Evolutionary conservation across 2,113 vertebrate species (phyloP), one percentile per base, ranked within the genome.

Genomic region (Gnathonemus echidnorhynchus): DNA sequence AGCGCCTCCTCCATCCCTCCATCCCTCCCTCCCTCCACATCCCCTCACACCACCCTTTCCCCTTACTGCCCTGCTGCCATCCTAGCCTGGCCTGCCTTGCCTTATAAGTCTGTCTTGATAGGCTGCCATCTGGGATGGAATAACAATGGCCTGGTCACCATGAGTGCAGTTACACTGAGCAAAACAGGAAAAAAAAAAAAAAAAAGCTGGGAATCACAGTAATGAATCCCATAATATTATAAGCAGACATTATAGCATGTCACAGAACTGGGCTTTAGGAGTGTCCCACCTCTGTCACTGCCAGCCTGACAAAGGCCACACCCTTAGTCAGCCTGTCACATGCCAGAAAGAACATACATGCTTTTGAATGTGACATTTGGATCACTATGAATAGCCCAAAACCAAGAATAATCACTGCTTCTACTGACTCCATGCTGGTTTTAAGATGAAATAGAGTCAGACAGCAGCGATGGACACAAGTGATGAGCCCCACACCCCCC

Each of bases 401-500:
- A 48, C 11, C 42, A 46, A n/a, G 42, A 85, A 48, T 46, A 85
- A 85, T 46, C 17, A 13, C 83, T 48, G 39, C 21, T 85, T 92
- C 93, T 42, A 56, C 87, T 93, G 93, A 93, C 94, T 95, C 95
- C 94, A 92, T 93, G 93, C 92, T 93, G 90, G 90, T 93, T 94
- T 42, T 88, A 21, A 62, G 10, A 46, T 86, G 35, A 39, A 89
- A 27, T 27, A 10, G 35, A 39, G 13, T 48, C 21, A 21, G 19
- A 56, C 50, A 62, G 19, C 35, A 56, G 77, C 1, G 52, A 74
- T 24, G n/a, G 62, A 31, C 19, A 27, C 9, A 2, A 86, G 39
- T 56, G 46, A 31, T 21, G 48, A 89, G 1, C 46, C 6, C 70
- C 5, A 6, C 5, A 5, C 2, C 50, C 45, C 49, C 11, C 27